Evolutionary conservation across 2,888 invertebrate species (phyloP).

Genomic region (Acanthoscelides obtectus): DNA sequence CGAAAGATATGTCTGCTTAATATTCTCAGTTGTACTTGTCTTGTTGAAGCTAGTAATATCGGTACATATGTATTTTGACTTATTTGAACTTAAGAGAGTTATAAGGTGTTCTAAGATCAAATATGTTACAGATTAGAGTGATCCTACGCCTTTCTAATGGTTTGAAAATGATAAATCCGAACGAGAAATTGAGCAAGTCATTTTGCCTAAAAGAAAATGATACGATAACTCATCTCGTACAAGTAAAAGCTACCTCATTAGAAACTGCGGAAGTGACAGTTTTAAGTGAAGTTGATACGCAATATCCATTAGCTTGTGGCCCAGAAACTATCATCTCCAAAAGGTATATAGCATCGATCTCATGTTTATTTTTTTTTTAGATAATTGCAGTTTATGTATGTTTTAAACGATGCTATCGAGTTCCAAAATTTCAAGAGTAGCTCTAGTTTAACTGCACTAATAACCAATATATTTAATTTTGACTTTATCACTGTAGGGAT

Average conservation of each 20-base stretch:
- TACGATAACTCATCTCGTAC: slow-evolving; percentile 38
- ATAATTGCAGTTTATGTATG: too few relatives aligned
- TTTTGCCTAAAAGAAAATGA: slow-evolving; percentile 37
- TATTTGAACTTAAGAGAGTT: not conserved
- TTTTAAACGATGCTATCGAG: too few relatives aligned
- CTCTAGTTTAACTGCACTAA: too few relatives aligned
- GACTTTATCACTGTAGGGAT: slow-evolving; percentile 47
- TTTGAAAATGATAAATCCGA: slow-evolving; percentile 29
- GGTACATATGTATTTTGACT: too few relatives aligned
- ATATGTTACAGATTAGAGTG: slow-evolving; percentile 23
- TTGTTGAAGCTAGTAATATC: too few relatives aligned
- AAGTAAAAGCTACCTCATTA: slow-evolving; percentile 33
- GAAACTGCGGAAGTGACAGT: slow-evolving; percentile 51
- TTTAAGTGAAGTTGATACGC: slow-evolving; percentile 48
- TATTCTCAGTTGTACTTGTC: too few relatives aligned
- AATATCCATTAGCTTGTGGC: slow-evolving; percentile 48
- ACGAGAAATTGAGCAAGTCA: slow-evolving; percentile 28
- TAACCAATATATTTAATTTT: too few relatives aligned
- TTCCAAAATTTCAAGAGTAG: too few relatives aligned
- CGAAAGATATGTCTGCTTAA: too few relatives aligned
- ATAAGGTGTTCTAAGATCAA: slow-evolving; percentile 1
- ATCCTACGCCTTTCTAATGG: slow-evolving; percentile 34
- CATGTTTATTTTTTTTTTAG: too few relatives aligned
- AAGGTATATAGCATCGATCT: too few relatives aligned
- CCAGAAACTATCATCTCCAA: slow-evolving; percentile 48